phyloP scores from a whole-genome alignment of 2,113 vertebrate genomes.

The Fukomys damarensis region DNA sequence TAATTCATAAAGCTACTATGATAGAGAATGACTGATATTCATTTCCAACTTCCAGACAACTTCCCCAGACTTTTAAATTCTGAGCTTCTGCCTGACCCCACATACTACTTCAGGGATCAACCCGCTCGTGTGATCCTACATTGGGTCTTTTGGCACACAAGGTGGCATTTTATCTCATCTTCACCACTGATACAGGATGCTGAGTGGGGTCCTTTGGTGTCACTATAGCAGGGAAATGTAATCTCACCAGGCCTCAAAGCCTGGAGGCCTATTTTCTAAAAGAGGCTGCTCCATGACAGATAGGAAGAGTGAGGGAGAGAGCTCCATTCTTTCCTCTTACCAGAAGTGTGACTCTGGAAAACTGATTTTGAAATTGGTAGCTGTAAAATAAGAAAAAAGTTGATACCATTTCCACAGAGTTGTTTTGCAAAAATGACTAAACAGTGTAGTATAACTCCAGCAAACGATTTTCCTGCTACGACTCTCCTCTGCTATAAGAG shows the following conservation, averaged over 20 bases:
- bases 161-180: background rate
- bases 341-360: background rate
- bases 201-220: background rate
- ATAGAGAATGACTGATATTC: background rate
- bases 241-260: background rate
- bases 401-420: background rate
- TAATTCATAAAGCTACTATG: background rate
- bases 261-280: background rate
- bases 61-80: slow-evolving; percentile 18
- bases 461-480: background rate
- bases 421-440: slow-evolving; percentile 25
- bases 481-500: background rate
- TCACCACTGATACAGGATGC: background rate
- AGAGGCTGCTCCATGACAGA: background rate
- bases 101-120: background rate
- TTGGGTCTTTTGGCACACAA: background rate
- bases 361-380: background rate
- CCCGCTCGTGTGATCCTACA: background rate
- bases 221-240: background rate
- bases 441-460: background rate
- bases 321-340: background rate
- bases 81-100: background rate
- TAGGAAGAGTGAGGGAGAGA: background rate
- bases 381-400: background rate
- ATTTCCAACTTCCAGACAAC: background rate